Evolutionary conservation across 2,888 invertebrate genomes (phyloP), one percentile per base, ranked within the genome.

Genomic region (Esperia sulphurella): DNA sequence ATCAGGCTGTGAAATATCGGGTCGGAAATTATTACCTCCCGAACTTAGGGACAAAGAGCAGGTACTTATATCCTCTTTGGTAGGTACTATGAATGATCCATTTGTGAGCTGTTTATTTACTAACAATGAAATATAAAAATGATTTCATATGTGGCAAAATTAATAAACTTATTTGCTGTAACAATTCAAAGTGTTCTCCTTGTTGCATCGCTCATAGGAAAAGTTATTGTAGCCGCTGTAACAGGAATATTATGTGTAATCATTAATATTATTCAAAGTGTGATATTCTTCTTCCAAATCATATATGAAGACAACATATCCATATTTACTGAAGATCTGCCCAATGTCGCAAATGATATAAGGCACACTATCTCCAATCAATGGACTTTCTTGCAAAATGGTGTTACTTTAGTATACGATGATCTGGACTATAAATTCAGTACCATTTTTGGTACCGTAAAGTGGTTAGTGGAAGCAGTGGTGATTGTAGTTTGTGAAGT

Each of bases 251-350:
- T 62, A 21, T 63, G 68, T 46, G 28, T 70, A 45, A 12, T 80
- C 44, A 45, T 61, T 30, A 66, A 62, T 51, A 59, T 69, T 46
- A 46, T 75, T 9, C 10, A 29, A 13, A 47, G 14, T 12, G 30
- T 47, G 13, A 28, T 41, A 37, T n/a, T 68, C 30, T 87, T 88
- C 62, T 69, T 86, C 49, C 71, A 79, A 68, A 83, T 89, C 52
- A 70, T 88, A 8, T 88, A 88, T 52, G 88, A 89, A 73, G 89
- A 89, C 54, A 89, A 89, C 64, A 50, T 75, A 43, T 56, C 64
- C 14, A 65, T 82, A 58, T 76, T 89, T 54, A 76, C 79, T 28
- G 87, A 88, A 67, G 83, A 85, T 43, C 60, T 89, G 57, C 88
- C 89, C 5, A 69, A 65, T 45, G 67, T 75, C 14, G 53, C 65